A percentile compares a stretch with the other conserved stretches of the same genome.
phyloP scores from a whole-genome alignment of 1,140 invertebrate genomes.

The Drosophila pachea region DNA sequence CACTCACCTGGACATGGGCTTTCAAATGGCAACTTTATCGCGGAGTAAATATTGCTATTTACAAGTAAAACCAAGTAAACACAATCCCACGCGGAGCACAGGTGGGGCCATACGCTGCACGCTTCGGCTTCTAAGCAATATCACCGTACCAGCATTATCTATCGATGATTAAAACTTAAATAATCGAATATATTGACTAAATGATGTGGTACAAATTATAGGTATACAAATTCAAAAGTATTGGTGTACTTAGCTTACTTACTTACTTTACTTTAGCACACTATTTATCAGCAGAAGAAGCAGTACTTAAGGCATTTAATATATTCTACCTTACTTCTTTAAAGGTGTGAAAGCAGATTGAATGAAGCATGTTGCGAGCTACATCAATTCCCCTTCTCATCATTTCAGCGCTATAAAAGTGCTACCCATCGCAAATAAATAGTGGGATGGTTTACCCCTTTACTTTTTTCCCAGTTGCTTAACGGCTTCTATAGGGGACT shows the following conservation, averaged over 20 bases:
- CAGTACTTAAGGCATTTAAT: too few relatives aligned
- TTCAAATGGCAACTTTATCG: constrained; percentile 3
- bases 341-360: too few relatives aligned
- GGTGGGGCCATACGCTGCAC: constrained; percentile 4
- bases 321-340: too few relatives aligned
- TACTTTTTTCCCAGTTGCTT: neutral
- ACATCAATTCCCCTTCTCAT: neutral
- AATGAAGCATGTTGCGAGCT: neutral
- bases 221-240: too few relatives aligned
- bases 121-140: neutral
- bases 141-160: neutral
- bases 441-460: neutral
- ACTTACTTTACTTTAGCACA: too few relatives aligned
- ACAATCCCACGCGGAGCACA: neutral
- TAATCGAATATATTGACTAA: neutral
- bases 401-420: neutral
- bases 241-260: too few relatives aligned
- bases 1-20: constrained; percentile 20
- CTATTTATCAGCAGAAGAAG: too few relatives aligned
- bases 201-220: neutral
- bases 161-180: neutral
- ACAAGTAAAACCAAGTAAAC: constrained; percentile 1
- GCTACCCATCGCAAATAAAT: neutral
- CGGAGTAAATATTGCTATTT: constrained; percentile 14
- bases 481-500: too few relatives aligned